A percentile compares a stretch with the other conserved stretches of the same genome.
phyloP scores from a whole-genome alignment of 2,888 invertebrate species.

The Ommatoiulus sabulosus region DNA sequence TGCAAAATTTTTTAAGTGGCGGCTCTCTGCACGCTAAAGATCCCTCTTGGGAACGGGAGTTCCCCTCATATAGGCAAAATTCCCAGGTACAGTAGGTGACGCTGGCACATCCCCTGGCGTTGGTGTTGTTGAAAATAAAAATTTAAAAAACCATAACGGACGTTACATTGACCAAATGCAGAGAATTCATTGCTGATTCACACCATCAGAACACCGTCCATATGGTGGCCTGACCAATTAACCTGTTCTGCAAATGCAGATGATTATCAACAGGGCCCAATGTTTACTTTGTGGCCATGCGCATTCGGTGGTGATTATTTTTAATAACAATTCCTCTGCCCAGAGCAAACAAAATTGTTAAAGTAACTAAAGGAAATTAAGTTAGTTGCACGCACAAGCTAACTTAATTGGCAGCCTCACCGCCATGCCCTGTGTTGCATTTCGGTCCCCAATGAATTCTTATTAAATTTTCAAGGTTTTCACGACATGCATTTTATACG shows the following conservation, averaged over 20 bases:
- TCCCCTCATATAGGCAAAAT: too few species aligned
- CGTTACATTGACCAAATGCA: too few species aligned
- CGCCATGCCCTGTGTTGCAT: constrained; percentile 7
- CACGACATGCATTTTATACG: neutral
- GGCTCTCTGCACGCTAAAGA: too few species aligned
- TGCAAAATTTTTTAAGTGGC: too few species aligned
- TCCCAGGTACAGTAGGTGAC: too few species aligned
- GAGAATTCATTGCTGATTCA: too few species aligned
- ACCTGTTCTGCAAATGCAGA: neutral
- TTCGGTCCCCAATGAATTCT: constrained; percentile 20
- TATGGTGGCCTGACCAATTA: too few species aligned
- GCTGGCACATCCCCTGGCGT: too few species aligned
- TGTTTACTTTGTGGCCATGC: neutral
- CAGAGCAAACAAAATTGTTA: neutral
- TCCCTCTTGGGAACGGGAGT: too few species aligned
- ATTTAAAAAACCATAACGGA: too few species aligned
- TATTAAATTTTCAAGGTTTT: constrained; percentile 22
- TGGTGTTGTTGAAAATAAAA: too few species aligned
- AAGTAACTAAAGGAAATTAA: neutral
- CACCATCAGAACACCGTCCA: too few species aligned
- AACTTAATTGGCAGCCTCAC: neutral
- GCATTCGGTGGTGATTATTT: neutral
- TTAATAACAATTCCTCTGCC: neutral
- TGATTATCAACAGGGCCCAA: neutral
- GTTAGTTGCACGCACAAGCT: neutral